Conservation (phyloP, 2,797 vertebrate species). For the Paratrypauchen microcephalus region DNA sequence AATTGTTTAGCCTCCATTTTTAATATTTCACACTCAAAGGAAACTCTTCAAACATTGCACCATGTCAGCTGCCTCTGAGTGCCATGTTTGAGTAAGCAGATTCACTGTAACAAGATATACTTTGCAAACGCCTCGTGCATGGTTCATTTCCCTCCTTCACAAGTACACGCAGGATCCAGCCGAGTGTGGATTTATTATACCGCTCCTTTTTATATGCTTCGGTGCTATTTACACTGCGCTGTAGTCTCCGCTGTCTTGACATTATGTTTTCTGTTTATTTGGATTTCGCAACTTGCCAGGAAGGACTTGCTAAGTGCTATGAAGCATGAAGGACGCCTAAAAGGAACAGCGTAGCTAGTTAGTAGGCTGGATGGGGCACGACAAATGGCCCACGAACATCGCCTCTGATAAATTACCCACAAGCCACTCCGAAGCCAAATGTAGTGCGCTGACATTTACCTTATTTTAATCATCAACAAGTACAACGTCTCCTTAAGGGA, state of each 20-base stretch:
- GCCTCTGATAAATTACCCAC: constrained; percentile 21
- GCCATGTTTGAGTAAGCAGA: constrained; percentile 8
- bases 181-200: constrained; percentile 11
- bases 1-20: neutral
- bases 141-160: constrained; percentile 26
- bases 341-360: constrained; percentile 1
- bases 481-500: constrained; percentile 29
- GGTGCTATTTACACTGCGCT: constrained; percentile 25
- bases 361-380: constrained; percentile 15
- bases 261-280: constrained; percentile 17
- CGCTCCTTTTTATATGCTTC: constrained; percentile 14
- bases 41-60: neutral
- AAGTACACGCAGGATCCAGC: constrained; percentile 10
- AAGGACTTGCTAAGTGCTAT: constrained; percentile 20
- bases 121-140: constrained; percentile 24
- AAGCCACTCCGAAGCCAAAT: constrained; percentile 10
- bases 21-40: neutral
- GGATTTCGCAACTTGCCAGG: constrained; percentile 19
- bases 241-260: constrained; percentile 15
- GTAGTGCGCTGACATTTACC: constrained; percentile 33
- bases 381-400: constrained; percentile 1
- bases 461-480: constrained; percentile 50
- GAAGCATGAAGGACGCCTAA: constrained; percentile 19
- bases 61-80: constrained; percentile 3
- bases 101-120: constrained; percentile 15